A percentile compares a stretch with the other conserved stretches of the same genome.
Conservation (phyloP, 1,140 invertebrate species). For the Ylistrum balloti region DNA sequence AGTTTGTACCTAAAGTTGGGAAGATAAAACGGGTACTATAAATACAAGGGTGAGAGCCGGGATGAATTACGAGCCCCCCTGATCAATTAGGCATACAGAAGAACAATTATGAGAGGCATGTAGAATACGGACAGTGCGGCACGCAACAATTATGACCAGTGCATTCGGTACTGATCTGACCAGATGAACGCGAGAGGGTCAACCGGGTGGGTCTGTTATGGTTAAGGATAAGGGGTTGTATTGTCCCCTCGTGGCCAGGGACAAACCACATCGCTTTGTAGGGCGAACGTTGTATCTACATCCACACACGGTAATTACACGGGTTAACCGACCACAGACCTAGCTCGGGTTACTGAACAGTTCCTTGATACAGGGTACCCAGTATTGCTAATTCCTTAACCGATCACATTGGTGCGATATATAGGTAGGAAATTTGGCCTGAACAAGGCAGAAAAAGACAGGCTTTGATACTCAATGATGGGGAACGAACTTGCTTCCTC, state of each 20-base stretch:
- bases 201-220: slow-evolving; percentile 33
- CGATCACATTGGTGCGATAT: slow-evolving; percentile 5
- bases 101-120: slow-evolving; percentile 54
- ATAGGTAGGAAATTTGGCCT: slow-evolving; percentile 53
- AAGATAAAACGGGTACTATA: slow-evolving; percentile 40
- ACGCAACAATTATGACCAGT: slow-evolving; percentile 61
- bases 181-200: slow-evolving; percentile 55
- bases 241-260: slow-evolving; percentile 51
- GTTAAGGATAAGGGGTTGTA: slow-evolving; percentile 50
- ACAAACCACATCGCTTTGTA: slow-evolving; percentile 47
- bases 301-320: slow-evolving; percentile 52
- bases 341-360: slow-evolving; percentile 42
- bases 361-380: slow-evolving; percentile 44
- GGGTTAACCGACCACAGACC: slow-evolving; percentile 54
- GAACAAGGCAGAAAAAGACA: slow-evolving; percentile 53
- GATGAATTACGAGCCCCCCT: slow-evolving; percentile 56
- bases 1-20: slow-evolving; percentile 10
- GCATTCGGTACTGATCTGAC: slow-evolving; percentile 38
- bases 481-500: slow-evolving; percentile 58
- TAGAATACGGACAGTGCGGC: slow-evolving; percentile 49
- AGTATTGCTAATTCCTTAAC: neutral
- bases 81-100: slow-evolving; percentile 59
- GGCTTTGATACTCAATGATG: slow-evolving; percentile 58
- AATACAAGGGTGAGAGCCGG: slow-evolving; percentile 40
- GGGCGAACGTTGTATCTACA: slow-evolving; percentile 39